Percentiles rank a stretch among this genome's conserved stretches.
Conservation (phyloP, 2,888 invertebrate genomes). For the Saturnia pavonia region DNA sequence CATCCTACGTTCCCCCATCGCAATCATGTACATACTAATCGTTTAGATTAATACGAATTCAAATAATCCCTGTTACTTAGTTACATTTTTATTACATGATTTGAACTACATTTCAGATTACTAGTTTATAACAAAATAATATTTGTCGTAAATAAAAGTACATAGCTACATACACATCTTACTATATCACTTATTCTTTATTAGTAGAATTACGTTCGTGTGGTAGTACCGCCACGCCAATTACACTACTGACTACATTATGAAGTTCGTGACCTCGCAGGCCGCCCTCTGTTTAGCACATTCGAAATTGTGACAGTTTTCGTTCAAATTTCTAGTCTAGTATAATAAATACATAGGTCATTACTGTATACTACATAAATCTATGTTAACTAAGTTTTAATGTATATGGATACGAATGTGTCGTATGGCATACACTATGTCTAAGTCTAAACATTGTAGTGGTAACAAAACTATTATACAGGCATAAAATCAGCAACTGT, state of each 20-base stretch:
- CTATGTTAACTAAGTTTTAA: too few species aligned
- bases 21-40: not conserved
- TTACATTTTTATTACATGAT: not conserved
- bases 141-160: not conserved
- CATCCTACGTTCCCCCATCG: too few species aligned
- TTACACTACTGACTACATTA: not conserved
- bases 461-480: constrained; percentile 5
- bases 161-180: too few species aligned
- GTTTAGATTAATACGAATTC: not conserved
- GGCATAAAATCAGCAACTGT: not conserved
- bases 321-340: not conserved
- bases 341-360: not conserved
- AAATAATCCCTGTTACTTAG: not conserved
- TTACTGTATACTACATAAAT: not conserved
- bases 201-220: not conserved
- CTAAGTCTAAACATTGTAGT: constrained; percentile 9
- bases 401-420: not conserved
- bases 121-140: not conserved
- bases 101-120: not conserved
- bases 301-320: not conserved
- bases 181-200: not conserved
- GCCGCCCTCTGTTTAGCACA: not conserved
- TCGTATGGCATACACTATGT: constrained; percentile 2
- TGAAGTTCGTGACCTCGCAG: not conserved
- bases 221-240: not conserved